These are phyloP conservation scores for Oryzias curvinotus DNA, from an alignment of 2,113 vertebrate genomes.

Conservation along the genomic window DNA sequence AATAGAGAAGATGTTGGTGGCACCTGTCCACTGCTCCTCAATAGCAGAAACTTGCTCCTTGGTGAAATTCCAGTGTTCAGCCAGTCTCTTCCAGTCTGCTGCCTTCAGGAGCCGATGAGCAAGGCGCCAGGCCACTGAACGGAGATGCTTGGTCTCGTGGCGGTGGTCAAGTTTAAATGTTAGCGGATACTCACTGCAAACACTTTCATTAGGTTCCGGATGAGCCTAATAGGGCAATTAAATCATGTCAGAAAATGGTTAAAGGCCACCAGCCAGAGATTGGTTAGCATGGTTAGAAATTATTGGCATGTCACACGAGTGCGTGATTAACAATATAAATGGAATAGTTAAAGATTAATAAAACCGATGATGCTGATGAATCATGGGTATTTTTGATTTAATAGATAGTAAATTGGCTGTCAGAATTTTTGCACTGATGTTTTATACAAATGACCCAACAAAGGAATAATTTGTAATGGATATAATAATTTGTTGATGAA, in stretches of 20 bases:
- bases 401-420: conserved; percentile 43
- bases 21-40: conserved; percentile 90
- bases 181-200: conserved; percentile 64
- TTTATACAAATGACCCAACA: no score
- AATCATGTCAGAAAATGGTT: conserved; percentile 65
- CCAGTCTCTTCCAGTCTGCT: conserved; percentile 85
- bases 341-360: conserved; percentile 25
- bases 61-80: conserved; percentile 82
- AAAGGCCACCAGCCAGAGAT: conserved; percentile 56
- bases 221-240: conserved; percentile 78
- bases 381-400: conserved; percentile 28
- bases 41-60: conserved; percentile 84
- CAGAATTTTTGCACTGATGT: conserved; percentile 16
- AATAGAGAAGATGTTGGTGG: background rate
- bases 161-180: conserved; percentile 91
- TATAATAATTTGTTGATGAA: conserved; percentile 36
- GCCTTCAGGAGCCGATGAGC: conserved; percentile 82
- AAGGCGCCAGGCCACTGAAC: conserved; percentile 82
- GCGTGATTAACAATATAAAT: conserved; percentile 49
- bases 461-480: conserved; percentile 45
- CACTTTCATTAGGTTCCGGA: conserved; percentile 51
- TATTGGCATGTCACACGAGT: conserved; percentile 33
- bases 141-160: conserved; percentile 79
- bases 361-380: conserved; percentile 30
- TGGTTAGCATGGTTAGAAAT: conserved; percentile 19